Base-by-base conservation (phyloP, 2,888 invertebrate species). In the Phorcus lineatus region DNA sequence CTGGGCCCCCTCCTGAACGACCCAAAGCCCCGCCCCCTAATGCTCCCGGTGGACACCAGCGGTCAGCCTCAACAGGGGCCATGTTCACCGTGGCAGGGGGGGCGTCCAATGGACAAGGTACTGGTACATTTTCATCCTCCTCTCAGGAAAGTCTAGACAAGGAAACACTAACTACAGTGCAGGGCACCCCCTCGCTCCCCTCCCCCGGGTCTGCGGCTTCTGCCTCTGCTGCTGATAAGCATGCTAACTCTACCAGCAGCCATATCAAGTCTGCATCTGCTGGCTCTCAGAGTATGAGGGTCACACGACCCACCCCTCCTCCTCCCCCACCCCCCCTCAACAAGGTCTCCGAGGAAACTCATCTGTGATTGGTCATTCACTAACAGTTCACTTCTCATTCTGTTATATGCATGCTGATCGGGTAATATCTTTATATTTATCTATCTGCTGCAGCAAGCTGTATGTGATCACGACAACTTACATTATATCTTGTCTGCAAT, bases 21-120 rank as follows among this genome's bases (percentile, higher is more conserved):
- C 83, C 83, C 16, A 67, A 76, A 70, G 70, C 81, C 53, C 77
- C 80, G 16, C 78, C 82, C 2, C 36, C 80, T 3, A 57, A 53
- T 36, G 77, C 74, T 28, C n/a, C 31, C 17, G 53, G 79, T 31
- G 84, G 84, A 76, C 91, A 91, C 80, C 88, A 89, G 70, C 54
- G 91, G 54, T 91, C 91, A 24, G 88, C 89, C 19, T 91, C 91
- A 1, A 88, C 90, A 19, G 91, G 90, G 11, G 82, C 84, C 24
- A 79, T 80, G 77, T 24, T 81, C 17, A 79, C 76, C 75, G 76
- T 70, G n/a, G 24, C 24, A 9, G 47, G 52, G 47, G 74, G 57
- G 28, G 57, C 77, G 17, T 19, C 67, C 31, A 78, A 70, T 70
- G 70, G 78, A 40, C 67, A 67, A 78, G 74, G 74, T 40, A 74